phyloP scores from a whole-genome alignment of 2,888 invertebrate genomes.

The Coremacera marginata region DNA sequence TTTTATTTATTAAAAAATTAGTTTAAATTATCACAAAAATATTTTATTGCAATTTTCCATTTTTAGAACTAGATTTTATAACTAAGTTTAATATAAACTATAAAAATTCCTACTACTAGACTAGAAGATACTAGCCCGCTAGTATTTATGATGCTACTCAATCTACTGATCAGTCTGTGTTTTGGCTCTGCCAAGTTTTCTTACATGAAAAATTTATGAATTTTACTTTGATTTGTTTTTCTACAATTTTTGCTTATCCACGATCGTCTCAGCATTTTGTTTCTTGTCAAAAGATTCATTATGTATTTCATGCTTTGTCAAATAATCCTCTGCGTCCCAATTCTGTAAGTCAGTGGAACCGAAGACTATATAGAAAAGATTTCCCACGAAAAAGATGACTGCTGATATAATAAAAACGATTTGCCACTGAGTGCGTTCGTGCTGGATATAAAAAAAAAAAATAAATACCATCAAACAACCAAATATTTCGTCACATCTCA shows the following conservation, averaged over 20 bases:
- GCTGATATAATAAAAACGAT: slow-evolving; percentile 73
- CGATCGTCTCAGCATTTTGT: neutral
- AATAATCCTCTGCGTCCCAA: slow-evolving; percentile 70
- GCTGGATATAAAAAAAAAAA: slow-evolving; percentile 49
- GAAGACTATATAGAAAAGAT: slow-evolving; percentile 72
- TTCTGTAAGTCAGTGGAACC: slow-evolving; percentile 72
- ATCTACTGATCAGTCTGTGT: no score
- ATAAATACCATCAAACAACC: neutral
- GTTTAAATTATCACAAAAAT: no score
- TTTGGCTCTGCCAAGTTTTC: no score
- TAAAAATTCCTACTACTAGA: neutral
- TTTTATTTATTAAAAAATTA: no score
- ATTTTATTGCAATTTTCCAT: no score
- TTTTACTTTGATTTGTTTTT: no score
- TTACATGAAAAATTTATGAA: no score
- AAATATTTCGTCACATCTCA: neutral
- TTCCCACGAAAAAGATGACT: slow-evolving; percentile 70
- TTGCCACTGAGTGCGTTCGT: slow-evolving; percentile 70
- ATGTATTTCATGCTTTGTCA: slow-evolving; percentile 42
- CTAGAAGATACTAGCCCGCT: no score
- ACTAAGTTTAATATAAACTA: neutral
- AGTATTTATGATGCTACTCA: neutral
- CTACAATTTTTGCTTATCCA: neutral
- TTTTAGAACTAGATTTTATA: neutral
- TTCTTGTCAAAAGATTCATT: slow-evolving; percentile 17